Evolutionary conservation across 1,140 invertebrate genomes (phyloP).

Genomic region (Ericerus pela): DNA sequence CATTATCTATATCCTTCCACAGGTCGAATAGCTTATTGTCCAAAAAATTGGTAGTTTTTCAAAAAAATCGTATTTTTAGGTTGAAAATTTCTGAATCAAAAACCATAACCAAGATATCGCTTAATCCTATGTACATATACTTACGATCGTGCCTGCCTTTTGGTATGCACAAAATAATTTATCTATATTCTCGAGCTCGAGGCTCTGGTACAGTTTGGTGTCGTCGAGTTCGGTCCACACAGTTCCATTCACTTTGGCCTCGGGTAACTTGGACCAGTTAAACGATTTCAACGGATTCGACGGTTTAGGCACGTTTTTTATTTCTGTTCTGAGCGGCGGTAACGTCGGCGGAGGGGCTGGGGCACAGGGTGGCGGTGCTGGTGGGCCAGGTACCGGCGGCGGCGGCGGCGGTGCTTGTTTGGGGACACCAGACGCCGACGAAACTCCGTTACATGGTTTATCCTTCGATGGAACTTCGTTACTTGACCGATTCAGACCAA

Average conservation of each 20-base stretch:
- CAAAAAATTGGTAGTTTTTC: too few relatives aligned
- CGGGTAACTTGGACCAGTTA: slow-evolving; percentile 92
- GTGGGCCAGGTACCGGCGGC: slow-evolving; percentile 35
- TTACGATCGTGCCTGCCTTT: slow-evolving; percentile 64
- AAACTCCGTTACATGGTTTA: slow-evolving; percentile 16
- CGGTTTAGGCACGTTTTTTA: slow-evolving; percentile 74
- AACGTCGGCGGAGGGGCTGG: slow-evolving; percentile 40
- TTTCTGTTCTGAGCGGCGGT: slow-evolving; percentile 35
- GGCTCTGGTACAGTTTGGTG: slow-evolving; percentile 73
- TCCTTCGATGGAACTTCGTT: background rate
- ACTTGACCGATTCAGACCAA: slow-evolving; percentile 19
- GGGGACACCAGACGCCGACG: slow-evolving; percentile 40
- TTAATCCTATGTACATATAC: slow-evolving; percentile 21
- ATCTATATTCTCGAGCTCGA: slow-evolving; percentile 85
- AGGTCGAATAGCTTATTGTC: too few relatives aligned
- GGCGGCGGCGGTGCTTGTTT: slow-evolving; percentile 39
- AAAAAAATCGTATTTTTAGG: too few relatives aligned
- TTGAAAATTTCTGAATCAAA: too few relatives aligned
- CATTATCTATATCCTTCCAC: too few relatives aligned
- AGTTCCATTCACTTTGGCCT: slow-evolving; percentile 72
- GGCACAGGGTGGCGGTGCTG: slow-evolving; percentile 36
- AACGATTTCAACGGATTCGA: slow-evolving; percentile 87
- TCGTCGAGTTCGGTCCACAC: slow-evolving; percentile 92
- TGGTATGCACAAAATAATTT: slow-evolving; percentile 91
- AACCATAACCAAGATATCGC: slow-evolving; percentile 13